Evolutionary conservation across 2,797 vertebrate species (phyloP), one percentile per base, ranked within the genome.

Genomic region (Pelobates cultripes): DNA sequence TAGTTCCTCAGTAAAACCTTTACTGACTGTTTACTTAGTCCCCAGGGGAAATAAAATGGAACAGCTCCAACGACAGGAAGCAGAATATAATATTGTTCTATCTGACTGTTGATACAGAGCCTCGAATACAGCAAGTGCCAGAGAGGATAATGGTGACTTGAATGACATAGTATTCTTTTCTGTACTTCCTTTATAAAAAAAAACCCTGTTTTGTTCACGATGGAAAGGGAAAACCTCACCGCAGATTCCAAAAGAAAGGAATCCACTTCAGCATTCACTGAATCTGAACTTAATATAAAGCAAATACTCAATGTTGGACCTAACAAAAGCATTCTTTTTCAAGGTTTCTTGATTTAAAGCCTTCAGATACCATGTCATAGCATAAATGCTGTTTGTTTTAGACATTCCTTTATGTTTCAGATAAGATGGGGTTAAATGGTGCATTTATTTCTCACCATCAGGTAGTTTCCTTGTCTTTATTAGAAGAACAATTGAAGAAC

Each of bases 251-350:
- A 78, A 60, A 71, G 72, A 82, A 85, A 72, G 51, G 53, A 75
- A 79, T 81, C 77, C 64, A 67, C 64, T 51, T 51, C 47, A 57
- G 63, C 72, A 78, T 77, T 61, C 57, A 79, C 70, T 80, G 67
- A 68, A 51, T 79, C 13, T 73, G 74, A 42, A 82, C 72, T 81
- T 64, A 61, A 76, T 66, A 63, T n/a, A 74, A 77, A 78, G 75
- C 78, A 82, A 82, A 78, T 63, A 78, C 47, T 51, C 81, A 78
- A 83, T 83, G 81, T 83, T 78, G 69, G 60, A 51, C 40, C 40
- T 83, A 61, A 83, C 81, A 83, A 83, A 78, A 61, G 64, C 70
- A 83, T 83, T 78, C 75, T 78, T 78, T 78, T 42, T 69, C 63
- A 61, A 77, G 40, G 55, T 75, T 64, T 63, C 57, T 4, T 28